Evolutionary conservation across 2,888 invertebrate genomes (phyloP).

Genomic region (Nomada fucata): DNA sequence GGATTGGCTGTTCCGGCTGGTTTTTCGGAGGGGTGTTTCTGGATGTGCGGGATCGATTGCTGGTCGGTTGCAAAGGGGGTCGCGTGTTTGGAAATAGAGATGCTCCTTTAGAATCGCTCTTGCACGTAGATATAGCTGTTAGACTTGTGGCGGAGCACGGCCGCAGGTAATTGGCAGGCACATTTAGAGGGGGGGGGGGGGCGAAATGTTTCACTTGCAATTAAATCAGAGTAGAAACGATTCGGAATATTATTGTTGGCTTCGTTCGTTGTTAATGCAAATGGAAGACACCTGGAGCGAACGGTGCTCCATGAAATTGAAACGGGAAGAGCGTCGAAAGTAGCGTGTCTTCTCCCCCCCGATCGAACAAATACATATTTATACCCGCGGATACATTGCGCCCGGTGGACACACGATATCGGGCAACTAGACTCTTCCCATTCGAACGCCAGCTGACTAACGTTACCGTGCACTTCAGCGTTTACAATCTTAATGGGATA

Average conservation of each 20-base stretch:
- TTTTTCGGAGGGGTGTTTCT: conserved; percentile 6
- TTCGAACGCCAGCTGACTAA: neutral
- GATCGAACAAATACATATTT: neutral
- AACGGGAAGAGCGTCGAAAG: neutral
- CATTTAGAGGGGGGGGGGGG: neutral
- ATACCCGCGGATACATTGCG: neutral
- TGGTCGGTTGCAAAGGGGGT: neutral
- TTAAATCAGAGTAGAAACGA: too few species aligned
- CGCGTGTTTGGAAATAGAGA: neutral
- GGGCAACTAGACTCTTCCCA: neutral
- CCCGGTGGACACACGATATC: conserved; percentile 31
- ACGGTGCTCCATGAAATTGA: neutral
- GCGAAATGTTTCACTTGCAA: too few species aligned
- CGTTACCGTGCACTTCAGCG: neutral
- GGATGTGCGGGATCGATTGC: conserved; percentile 2
- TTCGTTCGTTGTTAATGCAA: too few species aligned
- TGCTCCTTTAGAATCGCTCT: neutral
- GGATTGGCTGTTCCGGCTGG: neutral
- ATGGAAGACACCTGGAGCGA: neutral
- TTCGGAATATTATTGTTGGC: too few species aligned
- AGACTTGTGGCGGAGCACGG: neutral
- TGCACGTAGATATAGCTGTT: too few species aligned
- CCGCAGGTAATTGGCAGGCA: neutral
- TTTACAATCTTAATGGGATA: neutral
- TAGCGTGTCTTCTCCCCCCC: neutral